Percentiles rank a stretch among this genome's conserved stretches.
Conservation (phyloP, 1,140 invertebrate genomes). For the Gonatopus flavifemur region DNA sequence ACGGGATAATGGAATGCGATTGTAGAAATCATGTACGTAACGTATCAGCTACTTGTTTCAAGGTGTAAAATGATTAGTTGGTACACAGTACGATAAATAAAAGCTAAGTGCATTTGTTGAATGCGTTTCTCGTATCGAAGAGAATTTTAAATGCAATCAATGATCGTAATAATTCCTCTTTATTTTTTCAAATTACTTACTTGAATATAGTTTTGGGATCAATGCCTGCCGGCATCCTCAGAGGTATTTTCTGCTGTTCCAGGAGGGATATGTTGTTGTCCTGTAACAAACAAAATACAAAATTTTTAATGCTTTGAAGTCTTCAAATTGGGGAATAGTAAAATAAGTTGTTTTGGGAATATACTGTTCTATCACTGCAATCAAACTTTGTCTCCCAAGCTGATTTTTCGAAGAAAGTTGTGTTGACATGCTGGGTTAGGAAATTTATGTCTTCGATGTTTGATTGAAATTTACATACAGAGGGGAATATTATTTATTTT, state of each 20-base stretch:
- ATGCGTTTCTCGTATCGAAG: too few relatives aligned
- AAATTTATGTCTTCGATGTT: too few relatives aligned
- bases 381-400: too few relatives aligned
- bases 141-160: too few relatives aligned
- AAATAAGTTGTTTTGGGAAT: neutral
- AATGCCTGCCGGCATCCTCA: constrained; percentile 58
- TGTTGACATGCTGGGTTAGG: too few relatives aligned
- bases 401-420: too few relatives aligned
- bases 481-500: too few relatives aligned
- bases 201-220: constrained; percentile 71
- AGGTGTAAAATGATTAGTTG: constrained; percentile 22
- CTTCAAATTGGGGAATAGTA: neutral
- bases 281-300: constrained; percentile 38
- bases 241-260: constrained; percentile 59
- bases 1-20: constrained; percentile 26
- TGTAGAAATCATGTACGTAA: constrained; percentile 26
- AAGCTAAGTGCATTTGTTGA: too few relatives aligned
- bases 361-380: neutral
- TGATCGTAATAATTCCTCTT: neutral
- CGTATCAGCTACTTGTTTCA: constrained; percentile 18
- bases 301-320: too few relatives aligned
- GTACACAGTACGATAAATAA: too few relatives aligned
- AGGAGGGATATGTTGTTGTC: constrained; percentile 57
- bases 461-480: too few relatives aligned
- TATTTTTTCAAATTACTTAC: constrained; percentile 56